Base-by-base conservation (phyloP, 1,140 invertebrate species). In the Rhynchophorus ferrugineus region DNA sequence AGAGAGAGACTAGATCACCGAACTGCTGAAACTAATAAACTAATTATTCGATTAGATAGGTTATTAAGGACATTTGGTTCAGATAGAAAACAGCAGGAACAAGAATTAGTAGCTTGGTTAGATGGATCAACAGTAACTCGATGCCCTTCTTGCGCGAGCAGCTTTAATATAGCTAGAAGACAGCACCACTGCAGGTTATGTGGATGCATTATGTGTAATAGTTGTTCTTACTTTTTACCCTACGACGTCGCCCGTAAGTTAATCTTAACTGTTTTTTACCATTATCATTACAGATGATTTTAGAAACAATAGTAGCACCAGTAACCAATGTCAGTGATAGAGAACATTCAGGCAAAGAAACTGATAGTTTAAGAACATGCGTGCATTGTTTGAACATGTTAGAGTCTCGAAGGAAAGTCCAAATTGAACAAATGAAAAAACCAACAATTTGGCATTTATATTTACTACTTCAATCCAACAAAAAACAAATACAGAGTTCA, bases 121-220 rank as follows among this genome's bases (percentile, higher is more conserved):
- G 88, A 94, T 69, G 95, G 97, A 29, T 82, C 78, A 38, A 85
- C 88, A 60, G 93, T 95, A 0, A 85, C 84, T 53, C 69, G 93
- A 18, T 99, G 95, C 72, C 90, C 91, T 2, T 85, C 81, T 58
- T 99, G 95, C 77, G 89, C 89, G 3, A 83, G 83, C 67, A 79
- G 79, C 39, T 99, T 99, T 69, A 84, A 86, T 61, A 66, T 98
- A 22, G 83, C 91, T 0, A 77, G 89, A 46, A 74, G 95, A 51
- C 89, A 95, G 69, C 95, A 98, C 75, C 95, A 99, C 71, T 99
- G 95, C 67, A 75, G 95, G 57, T 74, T 98, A 3, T 98, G 95
- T 77, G 95, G 96, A 0, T 87, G 87, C 44, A 86, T 99, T 49
- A 88, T 98, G 78, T 99, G 95, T 70, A 79, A 94, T 67, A 82